Evolutionary conservation across 2,113 vertebrate genomes (phyloP).

Genomic region (Pyxicephalus adspersus): DNA sequence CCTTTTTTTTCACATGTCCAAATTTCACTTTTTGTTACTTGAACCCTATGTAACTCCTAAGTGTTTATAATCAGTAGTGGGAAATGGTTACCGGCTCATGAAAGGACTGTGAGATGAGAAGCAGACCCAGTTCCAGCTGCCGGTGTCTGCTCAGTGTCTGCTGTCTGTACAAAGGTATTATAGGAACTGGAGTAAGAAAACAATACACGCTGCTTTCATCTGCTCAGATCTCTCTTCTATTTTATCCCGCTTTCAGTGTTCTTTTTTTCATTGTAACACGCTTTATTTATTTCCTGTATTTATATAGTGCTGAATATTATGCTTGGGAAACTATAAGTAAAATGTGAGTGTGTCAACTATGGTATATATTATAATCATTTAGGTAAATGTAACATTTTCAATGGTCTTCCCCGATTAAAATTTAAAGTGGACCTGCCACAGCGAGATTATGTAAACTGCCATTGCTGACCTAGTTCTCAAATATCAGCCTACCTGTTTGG

Average conservation of each 20-base stretch:
- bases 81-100: conserved; percentile 50
- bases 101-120: conserved; percentile 50
- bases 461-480: no score
- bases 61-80: conserved; percentile 56
- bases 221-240: background rate
- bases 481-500: no score
- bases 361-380: no score
- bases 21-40: conserved; percentile 47
- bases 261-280: conserved; percentile 7
- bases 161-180: conserved; percentile 48
- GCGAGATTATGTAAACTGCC: no score
- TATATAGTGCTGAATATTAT: no score
- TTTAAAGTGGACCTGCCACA: no score
- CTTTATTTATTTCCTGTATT: background rate
- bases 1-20: conserved; percentile 12
- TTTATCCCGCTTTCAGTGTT: background rate
- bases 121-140: conserved; percentile 44
- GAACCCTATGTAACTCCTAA: conserved; percentile 47
- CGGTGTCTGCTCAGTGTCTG: conserved; percentile 48
- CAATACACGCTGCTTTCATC: conserved; percentile 26
- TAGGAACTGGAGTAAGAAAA: conserved; percentile 28
- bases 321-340: no score
- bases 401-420: no score
- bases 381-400: no score
- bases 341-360: no score